phyloP scores from a whole-genome alignment of 1,140 invertebrate species.

The Aphelinus certus region DNA sequence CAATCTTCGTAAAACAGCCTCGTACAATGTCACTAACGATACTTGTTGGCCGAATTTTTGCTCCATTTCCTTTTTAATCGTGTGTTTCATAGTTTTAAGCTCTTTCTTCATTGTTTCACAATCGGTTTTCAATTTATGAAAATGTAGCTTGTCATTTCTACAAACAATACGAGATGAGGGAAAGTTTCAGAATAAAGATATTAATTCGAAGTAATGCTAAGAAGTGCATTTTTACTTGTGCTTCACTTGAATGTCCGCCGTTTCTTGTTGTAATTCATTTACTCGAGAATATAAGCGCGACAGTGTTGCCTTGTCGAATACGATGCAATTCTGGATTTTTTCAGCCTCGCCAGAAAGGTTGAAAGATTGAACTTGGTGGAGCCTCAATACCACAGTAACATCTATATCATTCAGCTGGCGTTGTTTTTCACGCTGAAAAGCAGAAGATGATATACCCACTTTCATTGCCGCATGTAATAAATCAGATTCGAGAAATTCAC shows the following conservation, averaged over 20 bases:
- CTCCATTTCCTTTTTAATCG: slow-evolving; percentile 66
- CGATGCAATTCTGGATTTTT: slow-evolving; percentile 69
- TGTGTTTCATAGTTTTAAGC: slow-evolving; percentile 63
- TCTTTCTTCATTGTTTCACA: slow-evolving; percentile 67
- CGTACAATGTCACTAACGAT: slow-evolving; percentile 68
- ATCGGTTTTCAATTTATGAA: slow-evolving; percentile 68
- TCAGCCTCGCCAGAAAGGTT: slow-evolving; percentile 61
- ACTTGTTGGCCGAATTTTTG: slow-evolving; percentile 69
- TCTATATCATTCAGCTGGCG: slow-evolving; percentile 74
- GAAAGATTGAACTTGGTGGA: slow-evolving; percentile 75
- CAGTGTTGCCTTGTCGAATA: slow-evolving; percentile 72
- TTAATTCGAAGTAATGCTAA: no score
- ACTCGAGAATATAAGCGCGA: slow-evolving; percentile 70
- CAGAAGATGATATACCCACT: neutral
- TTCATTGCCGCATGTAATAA: slow-evolving; percentile 10
- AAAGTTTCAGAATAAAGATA: neutral
- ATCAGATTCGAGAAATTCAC: neutral
- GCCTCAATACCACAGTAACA: slow-evolving; percentile 71
- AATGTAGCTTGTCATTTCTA: slow-evolving; percentile 66
- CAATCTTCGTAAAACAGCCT: slow-evolving; percentile 67
- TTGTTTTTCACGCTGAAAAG: slow-evolving; percentile 73
- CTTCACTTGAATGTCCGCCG: slow-evolving; percentile 68
- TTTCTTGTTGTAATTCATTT: slow-evolving; percentile 73
- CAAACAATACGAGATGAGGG: neutral
- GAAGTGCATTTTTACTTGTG: slow-evolving; percentile 63